These are phyloP conservation scores for Chiridota heheva DNA, from an alignment of 35 echinoderm and acorn worm species.

Conservation along the genomic window DNA sequence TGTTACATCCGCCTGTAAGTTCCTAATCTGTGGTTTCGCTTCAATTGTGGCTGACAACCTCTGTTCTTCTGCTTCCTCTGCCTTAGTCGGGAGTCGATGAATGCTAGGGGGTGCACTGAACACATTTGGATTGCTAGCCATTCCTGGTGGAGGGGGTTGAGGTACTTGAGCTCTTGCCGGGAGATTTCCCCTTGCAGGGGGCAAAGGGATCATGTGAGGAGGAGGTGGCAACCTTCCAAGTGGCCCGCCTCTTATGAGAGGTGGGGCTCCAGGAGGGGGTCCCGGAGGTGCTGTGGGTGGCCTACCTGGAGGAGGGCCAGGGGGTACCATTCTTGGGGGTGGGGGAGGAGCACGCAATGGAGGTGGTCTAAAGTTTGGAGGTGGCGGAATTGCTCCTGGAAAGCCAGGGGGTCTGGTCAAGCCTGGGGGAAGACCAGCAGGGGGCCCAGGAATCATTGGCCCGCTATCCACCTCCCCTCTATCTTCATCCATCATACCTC, in stretches of 20 bases:
- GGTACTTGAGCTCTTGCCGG: slow-evolving; percentile 39
- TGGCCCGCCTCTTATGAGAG: slow-evolving; percentile 52
- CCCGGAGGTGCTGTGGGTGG: slow-evolving; percentile 85
- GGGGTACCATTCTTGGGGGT: slow-evolving; percentile 77
- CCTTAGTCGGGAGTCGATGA: slow-evolving; percentile 50
- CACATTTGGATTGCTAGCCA: slow-evolving; percentile 76
- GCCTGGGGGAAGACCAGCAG: slow-evolving; percentile 47
- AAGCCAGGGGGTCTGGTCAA: slow-evolving; percentile 58
- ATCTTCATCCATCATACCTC: slow-evolving; percentile 32
- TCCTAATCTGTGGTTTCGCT: slow-evolving; percentile 94
- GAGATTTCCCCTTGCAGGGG: slow-evolving; percentile 42
- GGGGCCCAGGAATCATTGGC: slow-evolving; percentile 28
- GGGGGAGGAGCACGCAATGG: slow-evolving; percentile 70
- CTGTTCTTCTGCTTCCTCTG: slow-evolving; percentile 49
- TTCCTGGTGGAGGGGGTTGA: slow-evolving; percentile 50
- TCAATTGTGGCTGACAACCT: slow-evolving; percentile 90
- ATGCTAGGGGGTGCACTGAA: slow-evolving; percentile 94
- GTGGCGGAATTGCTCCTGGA: slow-evolving; percentile 55
- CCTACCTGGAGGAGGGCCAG: slow-evolving; percentile 68
- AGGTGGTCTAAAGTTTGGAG: slow-evolving; percentile 67
- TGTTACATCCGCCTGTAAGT: slow-evolving; percentile 93
- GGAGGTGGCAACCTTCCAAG: slow-evolving; percentile 62
- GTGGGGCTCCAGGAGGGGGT: slow-evolving; percentile 78
- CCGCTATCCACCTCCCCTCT: slow-evolving; percentile 18
- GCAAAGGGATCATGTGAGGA: slow-evolving; percentile 59